phyloP scores from a whole-genome alignment of 2,888 invertebrate genomes.

The Pristionchus maxplancki region DNA sequence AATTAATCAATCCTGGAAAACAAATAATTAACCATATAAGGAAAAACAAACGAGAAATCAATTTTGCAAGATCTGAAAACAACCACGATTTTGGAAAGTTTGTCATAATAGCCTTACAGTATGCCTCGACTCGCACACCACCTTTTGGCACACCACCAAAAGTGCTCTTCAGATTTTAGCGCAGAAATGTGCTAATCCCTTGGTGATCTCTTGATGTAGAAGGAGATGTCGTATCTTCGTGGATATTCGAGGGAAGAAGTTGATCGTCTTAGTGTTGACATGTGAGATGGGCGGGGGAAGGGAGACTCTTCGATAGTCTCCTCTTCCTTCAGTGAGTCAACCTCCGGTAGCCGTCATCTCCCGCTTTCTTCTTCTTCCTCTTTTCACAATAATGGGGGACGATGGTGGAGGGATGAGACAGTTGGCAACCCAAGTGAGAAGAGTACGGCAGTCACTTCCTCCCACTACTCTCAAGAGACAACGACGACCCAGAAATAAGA shows the following conservation, averaged over 20 bases:
- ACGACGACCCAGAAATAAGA: conserved; percentile 24
- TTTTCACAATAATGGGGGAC: conserved; percentile 27
- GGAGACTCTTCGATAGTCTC: background rate
- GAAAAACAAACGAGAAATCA: conserved; percentile 8
- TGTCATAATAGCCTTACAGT: conserved; percentile 1
- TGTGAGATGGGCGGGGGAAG: background rate
- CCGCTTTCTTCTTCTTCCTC: background rate
- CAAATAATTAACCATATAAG: background rate
- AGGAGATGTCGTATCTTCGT: background rate
- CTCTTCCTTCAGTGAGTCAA: conserved; percentile 34
- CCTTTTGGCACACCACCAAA: background rate
- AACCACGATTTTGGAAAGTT: conserved; percentile 27
- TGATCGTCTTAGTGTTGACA: conserved; percentile 8
- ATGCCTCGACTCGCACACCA: background rate
- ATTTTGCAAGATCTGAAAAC: background rate
- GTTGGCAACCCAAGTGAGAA: background rate
- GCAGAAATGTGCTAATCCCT: background rate
- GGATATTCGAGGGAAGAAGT: background rate
- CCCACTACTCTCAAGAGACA: background rate
- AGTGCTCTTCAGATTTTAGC: background rate
- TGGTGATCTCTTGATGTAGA: background rate
- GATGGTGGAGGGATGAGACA: background rate
- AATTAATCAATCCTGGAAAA: background rate
- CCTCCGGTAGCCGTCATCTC: conserved; percentile 42
- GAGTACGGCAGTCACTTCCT: conserved; percentile 2